Percentiles rank a stretch among this genome's conserved stretches.
These are phyloP conservation scores for Machimus atricapillus DNA, from an alignment of 2,888 invertebrate species.

Conservation along the genomic window DNA sequence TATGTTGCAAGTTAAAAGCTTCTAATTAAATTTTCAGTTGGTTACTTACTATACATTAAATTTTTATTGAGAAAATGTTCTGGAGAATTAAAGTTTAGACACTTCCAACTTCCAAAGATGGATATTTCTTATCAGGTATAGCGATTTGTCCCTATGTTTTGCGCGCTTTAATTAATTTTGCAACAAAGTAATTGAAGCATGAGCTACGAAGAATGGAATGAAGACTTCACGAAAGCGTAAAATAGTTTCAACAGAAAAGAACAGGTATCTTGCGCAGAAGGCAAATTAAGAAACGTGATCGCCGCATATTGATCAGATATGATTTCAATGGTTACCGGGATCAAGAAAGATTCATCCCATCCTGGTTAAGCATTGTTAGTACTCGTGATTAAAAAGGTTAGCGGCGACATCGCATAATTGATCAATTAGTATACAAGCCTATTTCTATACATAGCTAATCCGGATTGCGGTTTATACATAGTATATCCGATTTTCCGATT, in stretches of 20 bases:
- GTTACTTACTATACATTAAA: neutral
- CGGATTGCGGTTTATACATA: neutral
- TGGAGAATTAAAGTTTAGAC: neutral
- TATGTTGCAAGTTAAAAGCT: neutral
- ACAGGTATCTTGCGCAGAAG: neutral
- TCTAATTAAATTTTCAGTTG: neutral
- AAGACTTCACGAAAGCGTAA: neutral
- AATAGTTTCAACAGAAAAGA: neutral
- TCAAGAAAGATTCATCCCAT: neutral
- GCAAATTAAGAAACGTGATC: neutral
- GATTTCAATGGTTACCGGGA: neutral
- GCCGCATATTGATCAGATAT: neutral
- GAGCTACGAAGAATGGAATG: neutral
- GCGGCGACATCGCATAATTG: neutral
- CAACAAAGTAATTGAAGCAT: neutral
- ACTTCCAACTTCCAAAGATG: neutral
- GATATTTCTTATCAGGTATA: neutral
- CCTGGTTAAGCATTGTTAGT: neutral
- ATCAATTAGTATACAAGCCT: neutral
- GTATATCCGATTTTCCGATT: neutral
- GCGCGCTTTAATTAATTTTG: neutral
- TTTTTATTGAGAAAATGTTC: neutral
- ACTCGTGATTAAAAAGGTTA: neutral
- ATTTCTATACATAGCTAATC: neutral
- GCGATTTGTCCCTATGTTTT: neutral